Evolutionary conservation across 2,113 vertebrate species (phyloP).

Genomic region (Xiphias gladius): DNA sequence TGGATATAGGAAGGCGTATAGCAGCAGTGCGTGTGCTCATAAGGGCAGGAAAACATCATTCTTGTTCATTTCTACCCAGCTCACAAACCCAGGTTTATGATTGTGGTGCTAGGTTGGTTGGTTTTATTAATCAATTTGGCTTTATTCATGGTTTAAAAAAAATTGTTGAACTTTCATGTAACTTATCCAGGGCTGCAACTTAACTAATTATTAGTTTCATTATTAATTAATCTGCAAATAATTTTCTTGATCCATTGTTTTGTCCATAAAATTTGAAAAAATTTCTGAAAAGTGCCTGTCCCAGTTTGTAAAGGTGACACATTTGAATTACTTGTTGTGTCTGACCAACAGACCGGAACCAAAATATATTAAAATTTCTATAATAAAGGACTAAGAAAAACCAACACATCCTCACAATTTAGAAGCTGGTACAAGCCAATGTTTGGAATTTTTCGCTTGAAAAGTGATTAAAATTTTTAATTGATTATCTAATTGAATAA

Average conservation of each 20-base stretch:
- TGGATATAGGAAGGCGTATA: slow-evolving; percentile 62
- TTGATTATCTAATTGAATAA: background rate
- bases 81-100: background rate
- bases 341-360: background rate
- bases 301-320: background rate
- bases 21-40: slow-evolving; percentile 31
- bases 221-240: background rate
- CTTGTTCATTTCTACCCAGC: slow-evolving; percentile 24
- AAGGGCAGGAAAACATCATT: slow-evolving; percentile 36
- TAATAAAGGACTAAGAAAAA: background rate
- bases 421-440: background rate
- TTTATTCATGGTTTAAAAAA: slow-evolving; percentile 9
- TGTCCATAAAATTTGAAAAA: background rate
- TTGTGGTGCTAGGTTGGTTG: background rate
- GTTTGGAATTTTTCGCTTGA: background rate
- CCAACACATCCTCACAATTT: background rate
- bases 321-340: background rate
- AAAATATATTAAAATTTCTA: background rate
- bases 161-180: slow-evolving; percentile 3
- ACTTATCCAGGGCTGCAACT: no score
- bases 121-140: background rate
- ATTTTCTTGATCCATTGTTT: background rate
- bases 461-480: background rate
- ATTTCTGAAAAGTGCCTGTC: background rate
- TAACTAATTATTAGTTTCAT: background rate